Evolutionary conservation across 2,888 invertebrate genomes (phyloP).

Genomic region (Dicyrtomina minuta): DNA sequence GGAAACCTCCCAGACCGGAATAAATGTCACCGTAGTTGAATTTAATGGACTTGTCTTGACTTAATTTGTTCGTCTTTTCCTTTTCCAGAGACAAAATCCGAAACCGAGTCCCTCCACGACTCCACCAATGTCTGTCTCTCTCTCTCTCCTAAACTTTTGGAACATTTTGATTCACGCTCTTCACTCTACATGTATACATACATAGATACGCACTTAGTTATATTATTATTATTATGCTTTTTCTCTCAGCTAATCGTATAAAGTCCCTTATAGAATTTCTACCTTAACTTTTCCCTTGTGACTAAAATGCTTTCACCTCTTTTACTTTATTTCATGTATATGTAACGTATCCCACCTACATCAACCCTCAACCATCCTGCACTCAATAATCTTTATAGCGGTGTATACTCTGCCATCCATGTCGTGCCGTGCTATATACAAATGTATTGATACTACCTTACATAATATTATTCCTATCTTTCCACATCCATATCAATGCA

Average conservation of each 20-base stretch:
- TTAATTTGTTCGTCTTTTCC: slow-evolving; percentile 26
- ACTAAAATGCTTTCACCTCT: slow-evolving; percentile 19
- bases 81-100: too few species aligned
- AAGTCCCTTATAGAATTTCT: slow-evolving; percentile 8
- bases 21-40: slow-evolving; percentile 32
- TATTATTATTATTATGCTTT: too few species aligned
- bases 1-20: slow-evolving; percentile 3
- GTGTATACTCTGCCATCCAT: too few species aligned
- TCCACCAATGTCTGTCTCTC: too few species aligned
- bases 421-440: too few species aligned
- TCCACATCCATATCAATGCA: too few species aligned
- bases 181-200: not conserved
- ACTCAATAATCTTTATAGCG: too few species aligned
- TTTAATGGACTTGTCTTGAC: slow-evolving; percentile 32
- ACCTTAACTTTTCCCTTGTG: slow-evolving; percentile 20
- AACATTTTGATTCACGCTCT: not conserved
- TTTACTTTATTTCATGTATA: slow-evolving; percentile 10
- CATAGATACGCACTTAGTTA: not conserved
- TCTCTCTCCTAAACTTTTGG: too few species aligned
- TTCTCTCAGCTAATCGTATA: not conserved
- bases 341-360: not conserved
- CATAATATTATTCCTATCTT: too few species aligned
- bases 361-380: not conserved
- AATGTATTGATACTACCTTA: too few species aligned
- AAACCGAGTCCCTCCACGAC: not conserved